Base-by-base conservation (phyloP, 1,140 invertebrate species). In the Heliconius hermathena region DNA sequence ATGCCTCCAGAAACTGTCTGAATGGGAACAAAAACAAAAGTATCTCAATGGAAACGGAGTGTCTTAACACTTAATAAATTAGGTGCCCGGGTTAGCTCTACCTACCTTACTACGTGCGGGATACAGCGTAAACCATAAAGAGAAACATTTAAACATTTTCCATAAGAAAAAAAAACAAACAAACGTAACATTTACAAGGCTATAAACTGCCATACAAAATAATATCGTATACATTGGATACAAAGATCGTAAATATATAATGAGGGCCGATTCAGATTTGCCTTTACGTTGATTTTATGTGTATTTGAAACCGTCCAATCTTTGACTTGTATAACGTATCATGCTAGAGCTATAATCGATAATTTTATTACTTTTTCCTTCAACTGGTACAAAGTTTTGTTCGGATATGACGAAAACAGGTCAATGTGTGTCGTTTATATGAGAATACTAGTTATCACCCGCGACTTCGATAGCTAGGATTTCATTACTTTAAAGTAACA, bases 241-340 rank as follows among this genome's bases (percentile, higher is more conserved):
- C 77, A 84, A 81, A 77, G n/a, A 52, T 82, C 83, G 72, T 86
- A 86, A 84, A 85, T 81, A 82, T 82, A 76, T 79, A 83, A 84
- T 84, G 77, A 84, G 77, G 83, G 52, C 70, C 77, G 74, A 83
- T 77, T 79, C 60, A 74, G 81, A 81, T 84, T 84, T 81, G 52
- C 54, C 76, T 85, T 85, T 82, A 85, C 79, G 82, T 80, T 74
- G 78, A 75, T 81, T 84, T 84, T 82, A 84, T 82, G 75, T 80
- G 74, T 77, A 41, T 26, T 74, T 38, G 52, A 74, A 74, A 60
- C 36, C n/a, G 73, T 74, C 73, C 73, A 60, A 74, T 74, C 20
- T 74, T 36, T 60, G 38, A 75, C 26, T 60, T 66, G 22, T 46
- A 46, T 16, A 46, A 46, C 41, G 13, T 75, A 75, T 75, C 73